phyloP scores from a whole-genome alignment of 2,113 vertebrate genomes.

The Himantopus leucocephalus region DNA sequence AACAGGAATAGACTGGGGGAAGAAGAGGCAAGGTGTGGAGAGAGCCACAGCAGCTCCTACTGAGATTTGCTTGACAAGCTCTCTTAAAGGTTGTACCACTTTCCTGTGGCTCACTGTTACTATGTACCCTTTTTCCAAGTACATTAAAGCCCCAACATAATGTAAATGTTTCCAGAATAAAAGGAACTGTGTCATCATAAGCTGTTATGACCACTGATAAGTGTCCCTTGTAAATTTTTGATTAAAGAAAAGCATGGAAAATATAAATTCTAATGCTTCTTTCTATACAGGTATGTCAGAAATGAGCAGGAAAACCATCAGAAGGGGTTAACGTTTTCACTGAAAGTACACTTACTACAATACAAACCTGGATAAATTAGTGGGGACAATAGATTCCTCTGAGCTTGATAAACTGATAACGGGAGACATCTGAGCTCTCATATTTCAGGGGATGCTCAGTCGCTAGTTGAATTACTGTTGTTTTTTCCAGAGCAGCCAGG shows the following conservation, averaged over 20 bases:
- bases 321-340: not conserved
- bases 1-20: not conserved
- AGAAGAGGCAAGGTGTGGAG: not conserved
- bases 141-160: not conserved
- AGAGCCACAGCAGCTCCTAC: not conserved
- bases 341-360: not conserved
- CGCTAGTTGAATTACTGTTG: not conserved
- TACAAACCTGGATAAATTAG: not conserved
- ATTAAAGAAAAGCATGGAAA: not conserved
- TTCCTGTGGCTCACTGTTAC: not conserved
- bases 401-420: not conserved
- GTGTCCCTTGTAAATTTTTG: not conserved
- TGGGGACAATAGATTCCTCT: not conserved
- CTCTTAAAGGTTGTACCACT: not conserved
- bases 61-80: not conserved
- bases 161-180: not conserved
- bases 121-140: not conserved
- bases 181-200: not conserved
- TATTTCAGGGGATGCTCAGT: not conserved
- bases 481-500: not conserved
- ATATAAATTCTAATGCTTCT: not conserved
- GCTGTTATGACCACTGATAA: not conserved
- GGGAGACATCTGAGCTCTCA: not conserved
- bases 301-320: not conserved
- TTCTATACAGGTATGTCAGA: not conserved